Base-by-base conservation (phyloP, 2,797 vertebrate species). In the Sparidentex hasta region DNA sequence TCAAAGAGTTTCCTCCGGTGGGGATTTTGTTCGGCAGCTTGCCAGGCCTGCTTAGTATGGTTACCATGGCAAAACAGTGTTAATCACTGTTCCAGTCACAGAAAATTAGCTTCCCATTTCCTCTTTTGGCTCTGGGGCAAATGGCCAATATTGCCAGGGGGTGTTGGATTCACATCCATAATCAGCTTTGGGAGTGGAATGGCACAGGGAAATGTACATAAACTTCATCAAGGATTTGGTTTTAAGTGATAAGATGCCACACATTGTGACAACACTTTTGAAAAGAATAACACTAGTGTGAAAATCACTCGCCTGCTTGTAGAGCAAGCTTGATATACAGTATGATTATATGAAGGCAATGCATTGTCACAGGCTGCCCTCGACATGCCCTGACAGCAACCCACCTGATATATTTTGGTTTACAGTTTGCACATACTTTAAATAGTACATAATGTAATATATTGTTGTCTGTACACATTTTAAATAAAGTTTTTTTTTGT, bases 401-500 rank as follows among this genome's bases (percentile, higher is more conserved):
- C 33, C 7, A 38, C 38, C 51, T 55, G 38, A 68, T 33, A 48
- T 33, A 27, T 52, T 71, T 80, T 74, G 59, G 85, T 73, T 87
- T 67, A 84, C 77, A 81, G 33, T 87, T 92, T 94, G 89, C 90
- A 94, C 89, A 91, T 81, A 58, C 61, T 87, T 87, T 85, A 78
- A 88, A 90, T 82, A 82, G 74, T 74, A 76, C 72, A 74, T 71
- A 76, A 65, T 93, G 78, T 90, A 87, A 90, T 83, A 89, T 90
- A 87, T 91, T 88, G 52, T 76, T 51, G 44, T 78, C 57, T 81
- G 84, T 92, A 91, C 83, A 93, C 88, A 86, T 91, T 94, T 94
- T 83, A 87, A 95, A 94, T 95, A 95, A 95, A 94, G 80, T 69
- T 89, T n/a, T n/a, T n/a, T n/a, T n/a, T 88, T 75, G 77, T 89